These are phyloP conservation scores for Cydia pomonella DNA, from an alignment of 1,140 invertebrate species.

Conservation along the genomic window DNA sequence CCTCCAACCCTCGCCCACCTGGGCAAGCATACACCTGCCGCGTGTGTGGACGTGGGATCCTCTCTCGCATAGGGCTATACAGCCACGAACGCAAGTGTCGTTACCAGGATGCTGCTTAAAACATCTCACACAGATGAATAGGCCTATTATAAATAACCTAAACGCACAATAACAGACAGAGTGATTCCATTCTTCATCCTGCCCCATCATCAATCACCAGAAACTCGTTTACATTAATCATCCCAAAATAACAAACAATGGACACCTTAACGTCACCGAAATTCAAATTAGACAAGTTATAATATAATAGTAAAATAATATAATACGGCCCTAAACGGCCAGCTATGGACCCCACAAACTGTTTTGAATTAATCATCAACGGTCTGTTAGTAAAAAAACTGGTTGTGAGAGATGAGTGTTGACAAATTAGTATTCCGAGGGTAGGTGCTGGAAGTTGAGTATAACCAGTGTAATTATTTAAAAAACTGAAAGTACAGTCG, in stretches of 20 bases:
- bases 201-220: neutral
- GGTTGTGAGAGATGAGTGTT: neutral
- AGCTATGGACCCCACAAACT: neutral
- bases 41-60: no score
- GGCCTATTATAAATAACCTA: neutral
- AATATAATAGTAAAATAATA: conserved; percentile 1
- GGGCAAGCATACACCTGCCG: no score
- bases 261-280: conserved; percentile 5
- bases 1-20: no score
- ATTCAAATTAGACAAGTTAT: conserved; percentile 10
- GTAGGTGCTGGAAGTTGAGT: no score
- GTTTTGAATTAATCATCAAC: neutral
- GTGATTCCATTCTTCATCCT: conserved; percentile 4
- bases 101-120: no score
- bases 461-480: no score
- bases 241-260: conserved; percentile 4
- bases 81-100: no score
- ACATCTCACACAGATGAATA: no score
- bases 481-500: no score
- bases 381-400: conserved; percentile 3
- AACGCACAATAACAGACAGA: neutral
- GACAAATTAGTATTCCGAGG: neutral
- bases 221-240: conserved; percentile 6
- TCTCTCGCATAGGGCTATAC: no score
- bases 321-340: conserved; percentile 7